Base-by-base conservation (phyloP, 2,113 vertebrate species). In the Phainopepla nitens region DNA sequence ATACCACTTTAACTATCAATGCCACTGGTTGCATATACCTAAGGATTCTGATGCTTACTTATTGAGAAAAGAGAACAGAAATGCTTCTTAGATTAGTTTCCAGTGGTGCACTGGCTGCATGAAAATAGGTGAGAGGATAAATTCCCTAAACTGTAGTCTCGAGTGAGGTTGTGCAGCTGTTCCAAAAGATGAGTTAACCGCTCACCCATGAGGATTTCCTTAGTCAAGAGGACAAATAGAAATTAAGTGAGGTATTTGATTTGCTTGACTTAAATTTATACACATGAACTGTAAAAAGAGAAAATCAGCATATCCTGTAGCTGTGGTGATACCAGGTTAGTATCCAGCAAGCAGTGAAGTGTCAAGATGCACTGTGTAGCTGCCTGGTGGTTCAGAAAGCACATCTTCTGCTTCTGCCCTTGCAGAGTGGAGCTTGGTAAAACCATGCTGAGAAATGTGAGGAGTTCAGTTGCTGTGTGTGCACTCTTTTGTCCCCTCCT, bases 241-340 rank as follows among this genome's bases (percentile, higher is more conserved):
- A 78, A 31, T 58, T 60, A 72, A 36, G 16, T 65, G 45, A 96
- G 70, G 15, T 62, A 42, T 73, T 70, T 89, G 16, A 20, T 85
- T 96, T 89, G 50, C 53, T 95, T 93, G 56, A 57, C 61, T 89
- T 87, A 78, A 95, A 90, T 88, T 44, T 89, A 22, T 54, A 50
- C 28, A 41, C 13, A 4, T 78, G 65, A 87, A 19, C 68, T 51
- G n/a, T 28, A 72, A 53, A 90, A 89, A 82, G 36, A 90, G 62
- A 83, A 93, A 95, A 73, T 80, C 57, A 85, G 44, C 50, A 44
- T 61, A 39, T 97, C 69, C 79, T 97, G 92, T 62, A 90, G 70
- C 85, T 49, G 23, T 77, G 80, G 49, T 96, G 73, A 44, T 70
- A 50, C 11, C 14, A 8, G 51, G 44, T 94, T 80, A 53, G 71